phyloP scores from a whole-genome alignment of 2,888 invertebrate genomes.

The Dasysyrphus tricinctus region DNA sequence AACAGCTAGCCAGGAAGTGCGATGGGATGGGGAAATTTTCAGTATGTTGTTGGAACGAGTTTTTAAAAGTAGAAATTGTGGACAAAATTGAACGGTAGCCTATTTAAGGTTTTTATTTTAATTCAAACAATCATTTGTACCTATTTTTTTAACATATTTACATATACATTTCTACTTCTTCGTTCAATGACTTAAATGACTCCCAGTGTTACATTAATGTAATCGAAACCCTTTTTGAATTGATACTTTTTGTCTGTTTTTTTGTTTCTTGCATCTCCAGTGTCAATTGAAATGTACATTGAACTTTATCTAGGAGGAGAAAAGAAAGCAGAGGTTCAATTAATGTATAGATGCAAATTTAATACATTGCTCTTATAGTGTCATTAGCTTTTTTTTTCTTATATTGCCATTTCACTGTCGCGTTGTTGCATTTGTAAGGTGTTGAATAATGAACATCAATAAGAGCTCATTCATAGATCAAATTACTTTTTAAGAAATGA shows the following conservation, averaged over 20 bases:
- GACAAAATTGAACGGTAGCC: too few species aligned
- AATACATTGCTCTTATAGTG: conserved; percentile 22
- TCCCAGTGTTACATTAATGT: conserved; percentile 11
- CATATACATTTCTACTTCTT: neutral
- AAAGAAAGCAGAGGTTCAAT: conserved; percentile 20
- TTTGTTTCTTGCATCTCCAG: neutral
- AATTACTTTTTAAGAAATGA: conserved; percentile 47
- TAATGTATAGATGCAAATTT: conserved; percentile 18
- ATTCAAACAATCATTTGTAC: neutral
- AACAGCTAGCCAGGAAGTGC: too few species aligned
- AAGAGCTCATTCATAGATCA: conserved; percentile 43
- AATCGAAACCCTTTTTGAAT: conserved; percentile 37
- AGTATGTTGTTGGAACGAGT: too few species aligned
- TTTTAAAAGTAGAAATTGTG: too few species aligned
- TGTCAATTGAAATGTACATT: conserved; percentile 52
- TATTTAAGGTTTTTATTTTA: neutral
- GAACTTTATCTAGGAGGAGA: conserved; percentile 45
- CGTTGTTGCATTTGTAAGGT: conserved; percentile 45
- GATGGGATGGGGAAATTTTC: too few species aligned
- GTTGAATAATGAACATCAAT: conserved; percentile 53
- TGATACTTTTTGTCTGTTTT: conserved; percentile 38
- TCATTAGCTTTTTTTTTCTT: conserved; percentile 51
- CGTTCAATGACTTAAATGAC: conserved; percentile 12
- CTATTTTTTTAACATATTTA: neutral
- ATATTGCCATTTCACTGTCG: conserved; percentile 31